Conservation (phyloP, 2,797 vertebrate genomes). For the Platyrinchus mystaceus region DNA sequence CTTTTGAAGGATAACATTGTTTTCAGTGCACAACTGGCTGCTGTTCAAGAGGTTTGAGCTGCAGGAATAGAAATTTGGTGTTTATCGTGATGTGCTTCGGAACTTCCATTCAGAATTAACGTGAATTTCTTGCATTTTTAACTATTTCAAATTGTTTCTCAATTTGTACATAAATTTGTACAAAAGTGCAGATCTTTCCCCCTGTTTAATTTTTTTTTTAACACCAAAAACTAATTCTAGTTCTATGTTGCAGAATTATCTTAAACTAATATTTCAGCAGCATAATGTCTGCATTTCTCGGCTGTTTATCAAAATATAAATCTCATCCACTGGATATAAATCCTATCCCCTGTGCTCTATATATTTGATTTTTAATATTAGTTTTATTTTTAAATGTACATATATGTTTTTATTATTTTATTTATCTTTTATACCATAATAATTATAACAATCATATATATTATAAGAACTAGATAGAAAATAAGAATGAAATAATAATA, state of each 20-base stretch:
- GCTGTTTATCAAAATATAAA: not conserved
- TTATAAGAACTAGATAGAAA: no score
- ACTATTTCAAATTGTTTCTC: not conserved
- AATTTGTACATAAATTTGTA: no score
- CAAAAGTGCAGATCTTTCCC: fast-evolving
- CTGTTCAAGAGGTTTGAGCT: not conserved
- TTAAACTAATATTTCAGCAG: not conserved
- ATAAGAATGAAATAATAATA: not conserved
- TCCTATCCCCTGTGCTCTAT: not conserved
- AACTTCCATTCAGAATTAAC: fast-evolving
- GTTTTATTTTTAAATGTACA: not conserved
- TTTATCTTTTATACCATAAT: no score
- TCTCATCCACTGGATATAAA: not conserved
- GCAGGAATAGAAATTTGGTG: not conserved
- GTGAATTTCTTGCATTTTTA: not conserved
- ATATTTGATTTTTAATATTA: not conserved
- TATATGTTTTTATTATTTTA: no score
- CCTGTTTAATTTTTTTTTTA: no score
- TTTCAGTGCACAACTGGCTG: not conserved
- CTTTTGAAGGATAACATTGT: not conserved
- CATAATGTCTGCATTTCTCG: not conserved
- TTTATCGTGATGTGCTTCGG: not conserved
- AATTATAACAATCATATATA: no score
- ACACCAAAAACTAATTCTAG: not conserved
- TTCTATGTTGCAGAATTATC: not conserved